These are phyloP conservation scores for Cheilinus undulatus DNA, from an alignment of 2,113 vertebrate genomes.

Conservation along the genomic window DNA sequence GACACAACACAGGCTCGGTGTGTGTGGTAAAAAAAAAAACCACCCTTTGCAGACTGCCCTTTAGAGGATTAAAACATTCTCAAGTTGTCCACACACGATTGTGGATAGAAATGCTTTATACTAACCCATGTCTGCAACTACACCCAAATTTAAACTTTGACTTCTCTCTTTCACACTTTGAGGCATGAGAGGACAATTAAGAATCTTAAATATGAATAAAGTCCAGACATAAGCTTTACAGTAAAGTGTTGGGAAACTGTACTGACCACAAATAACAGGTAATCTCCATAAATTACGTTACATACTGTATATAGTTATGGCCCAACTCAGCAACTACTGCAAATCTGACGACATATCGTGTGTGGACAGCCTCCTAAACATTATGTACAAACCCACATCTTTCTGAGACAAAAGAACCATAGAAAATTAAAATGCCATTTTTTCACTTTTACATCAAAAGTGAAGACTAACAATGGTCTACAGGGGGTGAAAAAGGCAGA, in stretches of 20 bases:
- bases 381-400: constrained; percentile 91
- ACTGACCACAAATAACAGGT: constrained; percentile 4
- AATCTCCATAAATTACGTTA: constrained; percentile 24
- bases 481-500: constrained; percentile 50
- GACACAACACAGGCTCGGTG: constrained; percentile 86
- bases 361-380: constrained; percentile 57
- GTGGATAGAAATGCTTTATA: constrained; percentile 15
- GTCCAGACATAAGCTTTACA: neutral
- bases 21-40: constrained; percentile 87
- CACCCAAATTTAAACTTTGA: neutral
- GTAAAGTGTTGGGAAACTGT: constrained; percentile 9
- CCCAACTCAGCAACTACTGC: constrained; percentile 1
- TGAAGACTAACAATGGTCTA: constrained; percentile 64
- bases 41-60: constrained; percentile 86
- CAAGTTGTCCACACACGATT: constrained; percentile 74
- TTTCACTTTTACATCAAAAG: constrained; percentile 58
- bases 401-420: constrained; percentile 54
- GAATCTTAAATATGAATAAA: neutral
- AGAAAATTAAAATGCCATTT: constrained; percentile 76
- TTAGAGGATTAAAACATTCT: constrained; percentile 92
- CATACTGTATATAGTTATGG: constrained; percentile 6
- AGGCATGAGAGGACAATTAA: constrained; percentile 3
- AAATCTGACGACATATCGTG: constrained; percentile 22
- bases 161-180: neutral
- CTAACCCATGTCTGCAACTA: neutral